phyloP scores from a whole-genome alignment of 2,113 vertebrate genomes.

The Eurystomus gularis region DNA sequence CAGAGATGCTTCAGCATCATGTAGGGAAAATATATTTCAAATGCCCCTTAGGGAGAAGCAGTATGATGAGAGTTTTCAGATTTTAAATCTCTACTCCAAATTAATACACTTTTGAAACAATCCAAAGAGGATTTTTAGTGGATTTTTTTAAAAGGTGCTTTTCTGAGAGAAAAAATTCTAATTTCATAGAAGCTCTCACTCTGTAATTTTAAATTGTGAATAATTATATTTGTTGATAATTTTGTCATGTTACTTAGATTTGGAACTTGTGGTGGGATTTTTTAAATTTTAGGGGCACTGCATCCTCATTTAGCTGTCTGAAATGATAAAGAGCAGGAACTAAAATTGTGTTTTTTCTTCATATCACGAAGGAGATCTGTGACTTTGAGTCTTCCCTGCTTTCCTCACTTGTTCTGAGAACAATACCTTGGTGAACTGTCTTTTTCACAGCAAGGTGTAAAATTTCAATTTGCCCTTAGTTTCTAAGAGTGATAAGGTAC shows the following conservation, averaged over 20 bases:
- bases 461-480: not conserved
- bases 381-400: not conserved
- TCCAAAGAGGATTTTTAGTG: not conserved
- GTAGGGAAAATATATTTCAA: not conserved
- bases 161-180: not conserved
- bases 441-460: not conserved
- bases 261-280: not conserved
- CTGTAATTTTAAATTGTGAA: not conserved
- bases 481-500: not conserved
- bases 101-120: not conserved
- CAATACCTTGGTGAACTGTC: not conserved
- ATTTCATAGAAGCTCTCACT: not conserved
- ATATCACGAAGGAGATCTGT: not conserved
- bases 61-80: not conserved
- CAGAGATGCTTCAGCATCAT: not conserved
- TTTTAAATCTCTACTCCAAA: not conserved
- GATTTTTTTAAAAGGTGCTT: not conserved
- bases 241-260: not conserved
- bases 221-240: not conserved
- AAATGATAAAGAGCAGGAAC: not conserved
- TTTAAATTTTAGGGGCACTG: not conserved
- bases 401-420: not conserved
- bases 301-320: not conserved
- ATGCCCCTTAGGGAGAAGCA: not conserved
- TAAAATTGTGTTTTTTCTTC: not conserved